These are phyloP conservation scores for Ectropis crepuscularia DNA, from an alignment of 2,888 invertebrate species.

Conservation along the genomic window DNA sequence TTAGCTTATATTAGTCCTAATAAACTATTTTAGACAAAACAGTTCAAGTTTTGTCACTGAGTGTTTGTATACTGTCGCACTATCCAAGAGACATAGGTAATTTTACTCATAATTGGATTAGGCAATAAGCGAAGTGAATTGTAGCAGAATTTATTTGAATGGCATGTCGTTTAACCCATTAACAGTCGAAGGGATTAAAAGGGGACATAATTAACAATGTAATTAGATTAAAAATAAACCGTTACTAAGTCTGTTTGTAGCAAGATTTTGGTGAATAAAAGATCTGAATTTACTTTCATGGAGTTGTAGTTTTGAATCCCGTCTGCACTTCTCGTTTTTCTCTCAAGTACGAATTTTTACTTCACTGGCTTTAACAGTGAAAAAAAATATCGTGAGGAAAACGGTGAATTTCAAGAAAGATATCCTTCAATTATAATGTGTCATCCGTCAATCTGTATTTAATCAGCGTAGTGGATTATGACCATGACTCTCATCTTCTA, in stretches of 20 bases:
- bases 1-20: too few relatives aligned
- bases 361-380: too few relatives aligned
- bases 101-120: constrained; percentile 74
- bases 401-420: too few relatives aligned
- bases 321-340: too few relatives aligned
- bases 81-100: constrained; percentile 57
- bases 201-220: constrained; percentile 47
- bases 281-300: too few relatives aligned
- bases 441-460: too few relatives aligned
- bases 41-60: constrained; percentile 12
- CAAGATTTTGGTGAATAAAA: constrained; percentile 6
- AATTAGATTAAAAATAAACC: constrained; percentile 43
- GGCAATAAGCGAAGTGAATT: constrained; percentile 58
- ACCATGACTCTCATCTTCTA: too few relatives aligned
- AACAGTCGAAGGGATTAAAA: constrained; percentile 40
- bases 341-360: neutral
- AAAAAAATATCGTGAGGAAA: too few relatives aligned
- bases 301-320: too few relatives aligned
- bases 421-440: too few relatives aligned
- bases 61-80: neutral
- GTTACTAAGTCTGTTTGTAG: constrained; percentile 10
- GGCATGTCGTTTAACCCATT: constrained; percentile 72
- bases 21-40: neutral
- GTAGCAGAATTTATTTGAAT: constrained; percentile 71
- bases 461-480: too few relatives aligned